These are phyloP conservation scores for Shinisaurus crocodilurus DNA, from an alignment of 2,113 vertebrate genomes.

Conservation along the genomic window DNA sequence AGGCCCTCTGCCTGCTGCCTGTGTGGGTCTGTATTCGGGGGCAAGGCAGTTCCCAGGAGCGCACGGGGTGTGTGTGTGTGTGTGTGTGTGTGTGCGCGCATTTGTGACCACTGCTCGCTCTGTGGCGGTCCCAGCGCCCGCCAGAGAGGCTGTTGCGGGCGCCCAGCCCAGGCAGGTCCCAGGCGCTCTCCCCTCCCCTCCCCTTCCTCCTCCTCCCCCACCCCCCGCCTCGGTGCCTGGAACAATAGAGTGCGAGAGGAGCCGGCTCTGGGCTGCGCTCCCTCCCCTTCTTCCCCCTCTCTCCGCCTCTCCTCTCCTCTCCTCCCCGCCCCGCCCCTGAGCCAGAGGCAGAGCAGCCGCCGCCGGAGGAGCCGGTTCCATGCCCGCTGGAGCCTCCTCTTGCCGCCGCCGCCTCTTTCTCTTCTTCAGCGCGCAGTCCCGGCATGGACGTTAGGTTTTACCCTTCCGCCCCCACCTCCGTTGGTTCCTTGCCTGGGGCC, in stretches of 20 bases:
- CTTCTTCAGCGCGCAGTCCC: slow-evolving; percentile 58
- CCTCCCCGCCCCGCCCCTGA: slow-evolving; percentile 54
- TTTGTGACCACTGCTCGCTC: not conserved
- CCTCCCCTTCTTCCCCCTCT: not conserved
- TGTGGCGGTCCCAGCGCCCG: not conserved
- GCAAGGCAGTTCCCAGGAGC: not conserved
- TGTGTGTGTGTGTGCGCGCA: not conserved
- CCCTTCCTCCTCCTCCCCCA: slow-evolving; percentile 16
- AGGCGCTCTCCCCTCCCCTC: not conserved
- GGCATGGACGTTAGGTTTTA: slow-evolving; percentile 97
- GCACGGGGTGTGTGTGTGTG: too few species aligned
- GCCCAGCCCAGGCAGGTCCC: slow-evolving; percentile 26
- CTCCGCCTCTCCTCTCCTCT: not conserved
- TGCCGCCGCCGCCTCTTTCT: slow-evolving; percentile 70
- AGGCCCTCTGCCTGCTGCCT: not conserved
- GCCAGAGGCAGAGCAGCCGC: slow-evolving; percentile 74
- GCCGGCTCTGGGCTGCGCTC: slow-evolving; percentile 40
- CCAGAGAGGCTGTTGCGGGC: not conserved
- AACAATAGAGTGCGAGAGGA: slow-evolving; percentile 59
- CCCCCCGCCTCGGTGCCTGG: slow-evolving; percentile 46
- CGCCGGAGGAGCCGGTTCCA: slow-evolving; percentile 65
- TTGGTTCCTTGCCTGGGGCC: slow-evolving; percentile 91
- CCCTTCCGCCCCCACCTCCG: slow-evolving; percentile 92
- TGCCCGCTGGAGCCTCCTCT: slow-evolving; percentile 75
- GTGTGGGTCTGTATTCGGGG: not conserved